Evolutionary conservation across 2,888 invertebrate species (phyloP), one percentile per base, ranked within the genome.

Genomic region (Neocrepidodera transversa): DNA sequence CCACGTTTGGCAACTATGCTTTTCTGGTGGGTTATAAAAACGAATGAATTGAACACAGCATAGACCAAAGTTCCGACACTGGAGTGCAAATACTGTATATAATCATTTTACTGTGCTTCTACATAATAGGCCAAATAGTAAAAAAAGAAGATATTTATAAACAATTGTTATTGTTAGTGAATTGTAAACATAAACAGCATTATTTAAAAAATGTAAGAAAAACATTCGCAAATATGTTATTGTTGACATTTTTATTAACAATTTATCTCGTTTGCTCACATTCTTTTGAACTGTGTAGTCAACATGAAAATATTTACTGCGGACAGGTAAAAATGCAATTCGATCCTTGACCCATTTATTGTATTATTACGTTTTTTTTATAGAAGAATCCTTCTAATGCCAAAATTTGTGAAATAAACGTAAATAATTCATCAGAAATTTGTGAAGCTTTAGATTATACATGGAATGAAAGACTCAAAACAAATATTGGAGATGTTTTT

Each of bases 401-500:
- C n/a, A 47, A 48, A 11, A 17, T 32, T 28, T 60, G 60, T 38
- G 23, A 36, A 32, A 35, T 52, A 28, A 51, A 32, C 13, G 18
- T 52, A 5, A 52, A 18, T 16, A 58, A 43, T 17, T 35, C 36
- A 40, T 43, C 59, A 13, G 52, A 52, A 18, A 57, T 57, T 20
- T 65, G 65, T 55, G 38, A 47, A 16, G 16, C 58, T 32, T 32
- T 57, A 6, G 52, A 40, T 6, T 58, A 51, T 32, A 3, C 47
- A 11, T 53, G 45, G 7, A 56, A 26, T 11, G 63, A 63, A 11
- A 57, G 58, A 26, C 17, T 65, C 13, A 58, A 55, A 38, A 30
- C 40, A 14, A 47, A 63, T 30, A 40, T 65, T 43, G 61, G 63
- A 7, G 47, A 55, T 32, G 45, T 65, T 13, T 20, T 35, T 36